Percentiles rank a stretch among this genome's conserved stretches.
Evolutionary conservation across 1,140 invertebrate species (phyloP).

Genomic region (Notospermus geniculatus): DNA sequence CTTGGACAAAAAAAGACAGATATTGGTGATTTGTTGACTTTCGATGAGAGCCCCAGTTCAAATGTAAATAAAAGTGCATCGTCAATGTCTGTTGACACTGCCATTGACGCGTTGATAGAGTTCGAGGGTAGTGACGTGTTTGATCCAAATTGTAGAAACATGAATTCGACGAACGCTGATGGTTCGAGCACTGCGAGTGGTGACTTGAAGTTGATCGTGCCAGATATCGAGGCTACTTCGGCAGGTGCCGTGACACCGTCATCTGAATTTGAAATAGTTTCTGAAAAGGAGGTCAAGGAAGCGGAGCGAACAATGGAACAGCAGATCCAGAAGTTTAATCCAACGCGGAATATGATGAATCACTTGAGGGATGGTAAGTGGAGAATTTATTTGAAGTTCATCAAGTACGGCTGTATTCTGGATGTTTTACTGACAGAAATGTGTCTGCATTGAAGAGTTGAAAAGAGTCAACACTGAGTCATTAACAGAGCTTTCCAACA

Average conservation of each 20-base stretch:
- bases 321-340: constrained; percentile 35
- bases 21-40: neutral
- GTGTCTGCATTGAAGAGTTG: too few species aligned
- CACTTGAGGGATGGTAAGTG: constrained; percentile 41
- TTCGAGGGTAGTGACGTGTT: constrained; percentile 14
- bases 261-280: constrained; percentile 72
- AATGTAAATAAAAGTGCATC: constrained; percentile 1
- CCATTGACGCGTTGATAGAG: constrained; percentile 31
- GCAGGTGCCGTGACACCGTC: constrained; percentile 50
- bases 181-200: neutral
- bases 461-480: too few species aligned
- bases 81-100: constrained; percentile 29
- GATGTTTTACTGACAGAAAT: too few species aligned
- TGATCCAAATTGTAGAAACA: neutral
- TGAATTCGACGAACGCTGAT: neutral
- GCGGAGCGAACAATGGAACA: constrained; percentile 36
- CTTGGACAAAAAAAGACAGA: neutral
- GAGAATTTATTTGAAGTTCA: too few species aligned
- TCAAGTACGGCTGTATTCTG: too few species aligned
- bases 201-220: neutral
- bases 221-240: too few species aligned
- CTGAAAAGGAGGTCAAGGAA: constrained; percentile 52
- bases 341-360: constrained; percentile 31
- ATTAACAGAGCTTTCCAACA: too few species aligned
- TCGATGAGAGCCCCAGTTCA: neutral